Evolutionary conservation across 1,140 invertebrate genomes (phyloP), one percentile per base, ranked within the genome.

Genomic region (Sinella curviseta): DNA sequence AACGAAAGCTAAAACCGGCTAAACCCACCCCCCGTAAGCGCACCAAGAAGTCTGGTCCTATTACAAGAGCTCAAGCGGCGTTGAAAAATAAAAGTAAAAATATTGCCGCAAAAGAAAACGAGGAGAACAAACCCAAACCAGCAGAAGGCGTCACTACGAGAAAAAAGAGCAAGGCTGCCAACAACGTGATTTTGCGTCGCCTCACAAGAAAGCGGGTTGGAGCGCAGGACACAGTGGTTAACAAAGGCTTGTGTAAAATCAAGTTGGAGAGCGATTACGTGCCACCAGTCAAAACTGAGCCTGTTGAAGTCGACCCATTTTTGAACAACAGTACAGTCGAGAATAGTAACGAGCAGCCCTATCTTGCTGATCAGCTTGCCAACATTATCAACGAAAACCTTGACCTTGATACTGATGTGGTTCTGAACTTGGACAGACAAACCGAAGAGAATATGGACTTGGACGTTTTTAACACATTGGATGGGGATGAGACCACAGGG

Each of bases 231-330:
- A 4, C 31, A 4, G 70, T 31, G 1, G 67, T 81, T 0, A 78
- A 81, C 31, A 26, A 67, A 12, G 57, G 34, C 31, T 36, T 81
- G 3, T 33, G 54, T 2, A 81, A 81, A 77, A 65, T 81, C 1
- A 78, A 81, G 34, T 14, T 81, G 1, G 80, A 81, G 33, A n/a
- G 31, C 1, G 77, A 81, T 57, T 76, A 20, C 54, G 28, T 1
- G 3, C 30, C 33, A 77, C 4, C 16, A 1, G 34, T 67, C 1
- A 75, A 74, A 26, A 14, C 26, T 17, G 65, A 70, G n/a, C 65
- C 26, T 12, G 65, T n/a, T 3, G 65, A 60, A 4, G 8, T 30
- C 24, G 65, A 33, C 14, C 65, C 65, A 4, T 70, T 70, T 8
- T 31, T 60, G n/a, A 33, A 31, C 2, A 31, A 8, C 24, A 70